Base-by-base conservation (phyloP, 1,140 invertebrate species). In the Ylistrum balloti region DNA sequence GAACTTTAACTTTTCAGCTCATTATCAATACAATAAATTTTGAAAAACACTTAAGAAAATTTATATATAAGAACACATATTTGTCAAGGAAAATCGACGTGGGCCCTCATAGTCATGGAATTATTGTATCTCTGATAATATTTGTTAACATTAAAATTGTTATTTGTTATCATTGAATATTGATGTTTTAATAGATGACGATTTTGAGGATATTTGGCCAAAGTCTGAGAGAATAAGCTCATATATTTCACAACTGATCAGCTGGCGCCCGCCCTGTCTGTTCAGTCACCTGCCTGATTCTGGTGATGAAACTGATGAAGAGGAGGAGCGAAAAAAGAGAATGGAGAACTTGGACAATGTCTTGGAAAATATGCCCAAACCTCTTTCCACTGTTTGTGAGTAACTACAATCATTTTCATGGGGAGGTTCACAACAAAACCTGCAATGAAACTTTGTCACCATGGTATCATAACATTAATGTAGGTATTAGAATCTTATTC, bases 161-260 rank as follows among this genome's bases (percentile, higher is more conserved):
- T n/a, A n/a, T n/a, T n/a, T n/a, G n/a, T n/a, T n/a, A n/a, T n/a
- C n/a, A 34, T 35, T n/a, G 88, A 88, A 85, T 32, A 32, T 38
- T 7, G 13, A 5, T 38, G 35, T 13, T 7, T 20, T 41, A 86
- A 85, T 48, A 90, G 91, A 89, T 45, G 92, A 93, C 90, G 92
- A 92, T 74, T 92, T 90, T 93, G 93, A 94, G 88, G 93, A 93
- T 56, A 92, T 94, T 33, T 93, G 91, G 92, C 93, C 93, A 11
- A 91, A 90, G 88, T 41, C 90, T n/a, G 93, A 94, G 22, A 87
- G 93, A 86, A 87, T 92, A 0, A 92, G 92, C 41, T 92, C 91
- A 32, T 94, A 94, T 74, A 45, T 94, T 11, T 85, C 90, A 48
- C 91, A 91, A 48, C 34, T 94, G 20, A 89, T 92, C 11, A 92